phyloP scores from a whole-genome alignment of 2,888 invertebrate species.

The Adelognathus sp. region DNA sequence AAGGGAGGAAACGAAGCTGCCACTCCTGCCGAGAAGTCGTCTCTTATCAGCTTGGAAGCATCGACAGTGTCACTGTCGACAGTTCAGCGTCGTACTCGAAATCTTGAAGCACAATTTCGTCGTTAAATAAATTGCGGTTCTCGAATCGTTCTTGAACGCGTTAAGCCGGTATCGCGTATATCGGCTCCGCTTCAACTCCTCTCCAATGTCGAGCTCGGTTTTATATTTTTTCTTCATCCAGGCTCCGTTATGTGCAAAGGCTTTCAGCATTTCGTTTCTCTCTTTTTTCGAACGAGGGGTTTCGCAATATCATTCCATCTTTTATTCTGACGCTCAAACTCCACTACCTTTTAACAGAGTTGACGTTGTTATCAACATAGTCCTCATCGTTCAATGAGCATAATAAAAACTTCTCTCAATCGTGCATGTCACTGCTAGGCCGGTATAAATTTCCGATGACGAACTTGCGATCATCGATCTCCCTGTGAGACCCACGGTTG shows the following conservation, averaged over 20 bases:
- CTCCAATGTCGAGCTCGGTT: constrained; percentile 13
- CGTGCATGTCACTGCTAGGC: constrained; percentile 64
- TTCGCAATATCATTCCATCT: background rate
- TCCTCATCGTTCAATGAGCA: background rate
- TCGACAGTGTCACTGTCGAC: background rate
- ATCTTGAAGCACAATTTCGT: background rate
- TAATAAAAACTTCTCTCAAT: constrained; percentile 66
- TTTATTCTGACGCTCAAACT: background rate
- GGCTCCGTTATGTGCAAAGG: constrained; percentile 40
- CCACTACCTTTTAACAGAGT: background rate
- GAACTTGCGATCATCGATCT: constrained; percentile 25
- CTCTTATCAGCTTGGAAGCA: constrained; percentile 37
- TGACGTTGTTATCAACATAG: background rate
- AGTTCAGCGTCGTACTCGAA: constrained; percentile 11
- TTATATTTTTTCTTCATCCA: constrained; percentile 22
- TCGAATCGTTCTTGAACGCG: constrained; percentile 17
- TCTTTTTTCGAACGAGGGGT: background rate
- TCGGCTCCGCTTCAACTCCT: background rate
- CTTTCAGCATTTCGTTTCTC: constrained; percentile 35
- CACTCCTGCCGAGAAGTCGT: constrained; percentile 1
- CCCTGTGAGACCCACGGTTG: background rate
- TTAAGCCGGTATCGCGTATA: background rate
- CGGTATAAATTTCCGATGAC: constrained; percentile 64
- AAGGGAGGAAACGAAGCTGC: background rate
- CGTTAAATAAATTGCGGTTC: constrained; percentile 28